These are phyloP conservation scores for Pelobates fuscus DNA, from an alignment of 2,113 vertebrate species.

Conservation along the genomic window DNA sequence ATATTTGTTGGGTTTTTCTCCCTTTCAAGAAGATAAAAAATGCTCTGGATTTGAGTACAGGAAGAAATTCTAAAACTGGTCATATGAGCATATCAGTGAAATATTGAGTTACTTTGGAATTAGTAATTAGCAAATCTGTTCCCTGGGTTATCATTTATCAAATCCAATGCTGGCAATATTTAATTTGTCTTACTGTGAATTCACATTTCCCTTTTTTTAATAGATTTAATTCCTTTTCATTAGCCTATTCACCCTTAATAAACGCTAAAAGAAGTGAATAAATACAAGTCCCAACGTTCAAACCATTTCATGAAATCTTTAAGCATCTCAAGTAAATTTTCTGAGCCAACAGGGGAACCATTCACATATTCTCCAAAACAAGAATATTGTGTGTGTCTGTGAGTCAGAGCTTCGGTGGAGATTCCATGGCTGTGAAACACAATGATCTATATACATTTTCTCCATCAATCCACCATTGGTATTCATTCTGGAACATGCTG, in stretches of 20 bases:
- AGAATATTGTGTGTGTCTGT: conserved; percentile 13
- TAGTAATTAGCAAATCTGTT: neutral
- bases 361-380: conserved; percentile 28
- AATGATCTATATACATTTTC: conserved; percentile 19
- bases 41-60: neutral
- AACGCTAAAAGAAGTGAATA: neutral
- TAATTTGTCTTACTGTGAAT: neutral
- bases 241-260: conserved; percentile 17
- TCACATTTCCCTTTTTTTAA: conserved; percentile 27
- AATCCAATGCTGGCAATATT: conserved; percentile 13
- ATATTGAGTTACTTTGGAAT: neutral
- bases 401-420: neutral
- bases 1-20: neutral
- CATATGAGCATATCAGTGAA: neutral
- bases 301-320: conserved; percentile 29
- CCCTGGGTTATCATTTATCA: conserved; percentile 18
- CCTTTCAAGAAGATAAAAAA: neutral
- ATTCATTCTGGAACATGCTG: neutral
- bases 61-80: neutral
- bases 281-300: conserved; percentile 19
- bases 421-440: neutral
- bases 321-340: conserved; percentile 3
- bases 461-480: neutral
- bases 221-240: conserved; percentile 11
- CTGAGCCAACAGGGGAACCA: conserved; percentile 37